Evolutionary conservation across 2,888 invertebrate genomes (phyloP), one percentile per base, ranked within the genome.

Genomic region (Choreutis nemorana): DNA sequence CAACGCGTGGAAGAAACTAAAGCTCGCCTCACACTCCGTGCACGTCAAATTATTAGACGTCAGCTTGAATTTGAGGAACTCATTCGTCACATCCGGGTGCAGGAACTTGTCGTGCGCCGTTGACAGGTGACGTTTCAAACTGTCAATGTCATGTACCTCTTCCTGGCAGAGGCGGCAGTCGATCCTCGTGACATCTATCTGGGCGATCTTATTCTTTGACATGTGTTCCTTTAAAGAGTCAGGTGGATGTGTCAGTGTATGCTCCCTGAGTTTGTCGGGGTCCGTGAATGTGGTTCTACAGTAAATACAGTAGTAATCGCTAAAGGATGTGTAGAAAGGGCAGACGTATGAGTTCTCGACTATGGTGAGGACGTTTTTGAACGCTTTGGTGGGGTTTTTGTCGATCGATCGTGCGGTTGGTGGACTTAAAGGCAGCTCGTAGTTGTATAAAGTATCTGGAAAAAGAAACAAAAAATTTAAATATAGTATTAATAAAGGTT

Each of bases 291-390:
- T 50, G 28, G 68, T 52, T 1, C 58, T 41, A 30, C 75, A 75
- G 36, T 66, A 75, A 1, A 66, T 54, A 27, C 67, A 67, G 35
- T 50, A 54, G 33, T 59, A 66, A 24, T 71, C 67, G 28, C 71
- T 70, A 35, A 63, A 70, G 0, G 63, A 62, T 0, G 64, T 63
- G 18, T 58, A 58, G 35, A 75, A 75, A 0, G 73, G 73, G 22
- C 72, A 71, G 0, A 61, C 66, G 23, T 50, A 72, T 0, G 73
- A 71, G 29, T 58, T 61, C 25, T 71, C 66, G 0, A 73, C 61
- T 8, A 73, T 43, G 0, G 50, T 49, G 0, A 56, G 42, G 0
- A 62, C 52, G 37, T 75, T 71, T 1, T 42, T 41, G 14, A 51
- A 51, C 0, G 48, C 35, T 35, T 57, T 58, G 3, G n/a, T n/a